A percentile compares a stretch with the other conserved stretches of the same genome.
Evolutionary conservation across 2,888 invertebrate genomes (phyloP).

Genomic region (Empis stercorea): DNA sequence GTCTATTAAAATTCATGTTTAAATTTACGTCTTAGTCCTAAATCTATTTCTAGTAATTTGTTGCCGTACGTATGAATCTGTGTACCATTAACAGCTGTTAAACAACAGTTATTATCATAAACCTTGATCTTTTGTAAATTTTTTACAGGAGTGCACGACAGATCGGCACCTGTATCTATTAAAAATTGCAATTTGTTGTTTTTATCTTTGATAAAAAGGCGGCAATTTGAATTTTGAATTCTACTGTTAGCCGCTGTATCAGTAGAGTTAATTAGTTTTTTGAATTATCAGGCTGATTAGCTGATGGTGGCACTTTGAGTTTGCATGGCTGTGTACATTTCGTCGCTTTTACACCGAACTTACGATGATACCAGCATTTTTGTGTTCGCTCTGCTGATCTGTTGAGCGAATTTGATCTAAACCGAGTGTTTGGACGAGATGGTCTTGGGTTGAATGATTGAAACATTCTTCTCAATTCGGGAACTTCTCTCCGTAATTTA

Average conservation of each 20-base stretch:
- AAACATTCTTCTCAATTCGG: too few species aligned
- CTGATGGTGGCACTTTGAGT: not conserved
- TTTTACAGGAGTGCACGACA: not conserved
- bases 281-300: not conserved
- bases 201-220: conserved; percentile 4
- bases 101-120: not conserved
- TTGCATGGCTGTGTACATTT: not conserved
- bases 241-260: conserved; percentile 6
- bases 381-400: not conserved
- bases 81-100: conserved; percentile 4
- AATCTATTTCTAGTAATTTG: conserved; percentile 1
- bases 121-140: too few species aligned
- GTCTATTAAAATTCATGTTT: conserved; percentile 1
- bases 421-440: too few species aligned
- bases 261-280: conserved; percentile 3
- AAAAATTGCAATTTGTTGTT: not conserved
- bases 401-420: too few species aligned
- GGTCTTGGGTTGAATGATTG: too few species aligned
- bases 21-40: conserved; percentile 3
- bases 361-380: not conserved
- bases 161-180: conserved; percentile 2
- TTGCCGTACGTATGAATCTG: not conserved
- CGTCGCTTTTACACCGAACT: not conserved
- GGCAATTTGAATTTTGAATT: not conserved
- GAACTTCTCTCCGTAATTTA: too few species aligned